Conservation (phyloP, 2,113 vertebrate species). For the Sardina pilchardus region DNA sequence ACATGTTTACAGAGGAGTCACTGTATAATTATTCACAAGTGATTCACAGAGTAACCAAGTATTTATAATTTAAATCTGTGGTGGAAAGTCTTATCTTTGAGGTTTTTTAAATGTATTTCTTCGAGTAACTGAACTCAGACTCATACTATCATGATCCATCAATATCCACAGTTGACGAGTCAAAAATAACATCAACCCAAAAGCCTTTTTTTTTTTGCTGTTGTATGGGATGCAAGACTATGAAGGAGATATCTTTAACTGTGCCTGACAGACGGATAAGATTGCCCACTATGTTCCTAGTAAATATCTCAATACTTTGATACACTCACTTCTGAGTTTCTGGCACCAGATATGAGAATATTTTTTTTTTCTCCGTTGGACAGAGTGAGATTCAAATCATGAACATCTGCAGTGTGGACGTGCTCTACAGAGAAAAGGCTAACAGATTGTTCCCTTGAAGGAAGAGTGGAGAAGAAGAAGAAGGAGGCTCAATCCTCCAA, state of each 20-base stretch:
- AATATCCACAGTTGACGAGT: conserved; percentile 11
- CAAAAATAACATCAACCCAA: neutral
- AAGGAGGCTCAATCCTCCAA: neutral
- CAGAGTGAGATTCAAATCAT: neutral
- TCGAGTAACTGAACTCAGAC: neutral
- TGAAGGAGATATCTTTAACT: neutral
- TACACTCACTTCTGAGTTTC: neutral
- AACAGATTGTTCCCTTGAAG: neutral
- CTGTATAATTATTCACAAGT: conserved; percentile 28
- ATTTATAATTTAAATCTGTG: conserved; percentile 36
- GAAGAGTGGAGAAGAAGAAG: neutral
- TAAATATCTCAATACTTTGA: neutral
- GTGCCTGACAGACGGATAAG: neutral
- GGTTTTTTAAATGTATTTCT: neutral
- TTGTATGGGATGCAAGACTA: neutral
- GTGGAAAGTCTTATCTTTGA: conserved; percentile 2
- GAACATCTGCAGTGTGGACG: neutral
- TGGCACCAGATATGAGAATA: neutral
- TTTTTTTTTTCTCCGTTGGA: neutral
- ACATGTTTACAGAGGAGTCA: conserved; percentile 29
- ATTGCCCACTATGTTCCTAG: neutral
- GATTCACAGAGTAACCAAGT: conserved; percentile 1
- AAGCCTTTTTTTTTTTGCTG: neutral
- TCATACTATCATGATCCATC: neutral
- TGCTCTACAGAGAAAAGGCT: neutral